Conservation (phyloP, 2,113 vertebrate species). For the Microtus pennsylvanicus region DNA sequence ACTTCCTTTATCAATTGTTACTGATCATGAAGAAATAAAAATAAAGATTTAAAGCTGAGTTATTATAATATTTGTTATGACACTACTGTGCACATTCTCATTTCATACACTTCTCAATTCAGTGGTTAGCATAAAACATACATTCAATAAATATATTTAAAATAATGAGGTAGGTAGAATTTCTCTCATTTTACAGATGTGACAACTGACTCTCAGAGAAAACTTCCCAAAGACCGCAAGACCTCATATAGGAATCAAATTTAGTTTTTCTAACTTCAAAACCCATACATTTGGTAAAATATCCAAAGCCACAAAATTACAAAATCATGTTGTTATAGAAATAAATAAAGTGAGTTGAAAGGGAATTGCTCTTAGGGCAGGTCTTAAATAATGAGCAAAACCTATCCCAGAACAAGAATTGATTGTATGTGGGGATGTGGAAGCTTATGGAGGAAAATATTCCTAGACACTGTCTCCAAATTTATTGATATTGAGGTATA, state of each 20-base stretch:
- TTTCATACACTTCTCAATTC: background rate
- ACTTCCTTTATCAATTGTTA: conserved; percentile 20
- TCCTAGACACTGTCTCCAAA: background rate
- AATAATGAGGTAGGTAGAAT: conserved; percentile 61
- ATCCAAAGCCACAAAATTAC: conserved; percentile 70
- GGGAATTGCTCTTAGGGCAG: conserved; percentile 8
- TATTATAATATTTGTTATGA: background rate
- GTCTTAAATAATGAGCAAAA: conserved; percentile 67
- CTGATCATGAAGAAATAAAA: conserved; percentile 45
- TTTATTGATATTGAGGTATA: conserved; percentile 21
- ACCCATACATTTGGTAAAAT: conserved; percentile 59
- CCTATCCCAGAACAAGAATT: conserved; percentile 45
- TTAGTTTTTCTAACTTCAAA: conserved; percentile 69
- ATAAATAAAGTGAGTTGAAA: conserved; percentile 70
- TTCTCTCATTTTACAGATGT: conserved; percentile 68
- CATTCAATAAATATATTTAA: conserved; percentile 45
- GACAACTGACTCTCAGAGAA: conserved; percentile 61
- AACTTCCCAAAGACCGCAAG: conserved; percentile 59
- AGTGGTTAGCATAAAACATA: conserved; percentile 60
- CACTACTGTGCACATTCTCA: background rate
- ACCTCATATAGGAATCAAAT: conserved; percentile 64
- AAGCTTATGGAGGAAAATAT: conserved; percentile 27
- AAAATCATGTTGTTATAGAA: conserved; percentile 73
- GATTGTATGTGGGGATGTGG: conserved; percentile 43
- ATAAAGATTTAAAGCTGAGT: conserved; percentile 41